These are phyloP conservation scores for Periophthalmus modestus DNA, from an alignment of 2,113 vertebrate genomes.

Conservation along the genomic window DNA sequence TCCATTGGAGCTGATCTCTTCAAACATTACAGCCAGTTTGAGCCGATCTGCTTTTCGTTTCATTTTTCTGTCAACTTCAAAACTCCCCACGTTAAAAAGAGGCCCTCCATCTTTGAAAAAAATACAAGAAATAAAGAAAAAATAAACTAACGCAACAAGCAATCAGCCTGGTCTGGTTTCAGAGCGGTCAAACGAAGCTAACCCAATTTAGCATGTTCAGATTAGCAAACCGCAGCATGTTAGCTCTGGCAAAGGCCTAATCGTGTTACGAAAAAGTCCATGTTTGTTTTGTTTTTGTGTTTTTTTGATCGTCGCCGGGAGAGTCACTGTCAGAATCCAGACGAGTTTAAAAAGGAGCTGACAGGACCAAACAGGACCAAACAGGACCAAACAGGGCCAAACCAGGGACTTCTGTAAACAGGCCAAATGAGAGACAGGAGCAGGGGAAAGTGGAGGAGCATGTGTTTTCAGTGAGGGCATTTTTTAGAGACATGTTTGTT, in stretches of 20 bases:
- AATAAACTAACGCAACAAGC: constrained; percentile 53
- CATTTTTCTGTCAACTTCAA: constrained; percentile 30
- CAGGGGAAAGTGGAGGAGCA: too few species aligned
- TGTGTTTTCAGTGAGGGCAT: not conserved
- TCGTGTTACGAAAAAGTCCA: constrained; percentile 25
- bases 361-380: not conserved
- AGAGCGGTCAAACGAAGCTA: constrained; percentile 8
- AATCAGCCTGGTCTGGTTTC: constrained; percentile 60
- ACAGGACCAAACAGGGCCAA: not conserved
- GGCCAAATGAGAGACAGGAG: too few species aligned
- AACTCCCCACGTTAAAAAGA: constrained; percentile 10
- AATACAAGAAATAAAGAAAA: constrained; percentile 22
- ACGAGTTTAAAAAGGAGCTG: not conserved
- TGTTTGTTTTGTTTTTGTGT: constrained; percentile 28
- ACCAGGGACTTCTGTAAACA: not conserved
- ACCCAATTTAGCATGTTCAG: constrained; percentile 44
- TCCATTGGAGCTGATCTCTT: too few species aligned
- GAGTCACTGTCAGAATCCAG: not conserved
- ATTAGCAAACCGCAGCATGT: constrained; percentile 38
- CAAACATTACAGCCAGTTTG: too few species aligned
- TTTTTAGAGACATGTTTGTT: not conserved
- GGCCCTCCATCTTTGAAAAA: not conserved
- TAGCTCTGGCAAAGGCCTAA: constrained; percentile 1
- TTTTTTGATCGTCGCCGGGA: not conserved
- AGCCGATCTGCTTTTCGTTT: constrained; percentile 28